Evolutionary conservation across 2,888 invertebrate genomes (phyloP).

Genomic region (Aradus depressus): DNA sequence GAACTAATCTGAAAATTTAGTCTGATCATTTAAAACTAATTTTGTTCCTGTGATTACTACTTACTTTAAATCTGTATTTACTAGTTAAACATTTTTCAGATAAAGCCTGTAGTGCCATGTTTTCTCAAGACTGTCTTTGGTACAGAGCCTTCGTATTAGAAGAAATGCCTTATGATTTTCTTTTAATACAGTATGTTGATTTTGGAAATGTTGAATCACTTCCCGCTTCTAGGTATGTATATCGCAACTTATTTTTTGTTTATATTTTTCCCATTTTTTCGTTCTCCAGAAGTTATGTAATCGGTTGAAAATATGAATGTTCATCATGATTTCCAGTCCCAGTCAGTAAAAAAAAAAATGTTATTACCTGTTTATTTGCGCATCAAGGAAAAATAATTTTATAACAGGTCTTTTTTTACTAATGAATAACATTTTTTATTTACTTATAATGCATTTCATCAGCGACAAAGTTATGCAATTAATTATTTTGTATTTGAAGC

Average conservation of each 20-base stretch:
- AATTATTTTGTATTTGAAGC: too few species aligned
- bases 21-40: not conserved
- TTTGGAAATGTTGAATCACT: constrained; percentile 19
- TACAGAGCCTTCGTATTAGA: constrained; percentile 12
- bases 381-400: too few species aligned
- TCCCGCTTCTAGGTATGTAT: constrained; percentile 1
- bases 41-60: not conserved
- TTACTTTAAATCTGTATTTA: not conserved
- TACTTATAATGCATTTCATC: too few species aligned
- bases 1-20: too few species aligned
- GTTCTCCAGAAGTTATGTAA: too few species aligned
- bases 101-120: constrained; percentile 8
- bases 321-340: too few species aligned
- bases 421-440: too few species aligned
- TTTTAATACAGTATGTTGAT: constrained; percentile 19
- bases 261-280: too few species aligned
- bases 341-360: too few species aligned
- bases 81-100: not conserved
- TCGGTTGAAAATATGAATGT: too few species aligned
- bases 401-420: not conserved
- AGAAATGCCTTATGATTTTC: constrained; percentile 6
- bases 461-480: too few species aligned
- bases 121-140: constrained; percentile 7
- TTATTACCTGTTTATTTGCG: too few species aligned
- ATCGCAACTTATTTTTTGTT: not conserved